phyloP scores from a whole-genome alignment of 2,888 invertebrate genomes.

The Buathra laborator region DNA sequence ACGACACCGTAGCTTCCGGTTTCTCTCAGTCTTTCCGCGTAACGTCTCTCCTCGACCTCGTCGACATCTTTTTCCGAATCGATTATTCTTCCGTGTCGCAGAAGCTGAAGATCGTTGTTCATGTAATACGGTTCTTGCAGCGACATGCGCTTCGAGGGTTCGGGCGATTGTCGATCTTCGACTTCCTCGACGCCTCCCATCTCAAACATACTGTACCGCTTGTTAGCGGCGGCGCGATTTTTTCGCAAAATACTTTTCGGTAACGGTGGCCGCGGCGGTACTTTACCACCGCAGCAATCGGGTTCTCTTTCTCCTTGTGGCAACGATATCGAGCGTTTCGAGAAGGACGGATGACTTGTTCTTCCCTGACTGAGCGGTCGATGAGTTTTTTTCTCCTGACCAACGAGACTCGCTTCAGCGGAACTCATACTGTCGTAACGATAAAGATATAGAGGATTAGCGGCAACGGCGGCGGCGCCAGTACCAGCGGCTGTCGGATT shows the following conservation, averaged over 20 bases:
- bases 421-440: conserved; percentile 93
- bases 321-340: conserved; percentile 90
- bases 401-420: conserved; percentile 89
- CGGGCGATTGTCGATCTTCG: conserved; percentile 85
- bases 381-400: conserved; percentile 79
- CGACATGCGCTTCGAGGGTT: conserved; percentile 90
- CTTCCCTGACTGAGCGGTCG: conserved; percentile 71
- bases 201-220: conserved; percentile 93
- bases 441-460: conserved; percentile 92
- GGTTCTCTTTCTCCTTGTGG: conserved; percentile 85
- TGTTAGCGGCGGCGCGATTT: conserved; percentile 83
- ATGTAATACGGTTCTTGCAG: conserved; percentile 91
- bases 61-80: conserved; percentile 85
- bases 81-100: conserved; percentile 76
- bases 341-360: conserved; percentile 83
- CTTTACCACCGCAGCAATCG: conserved; percentile 83
- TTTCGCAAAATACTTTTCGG: conserved; percentile 91
- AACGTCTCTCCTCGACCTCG: conserved; percentile 81
- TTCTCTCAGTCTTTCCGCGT: conserved; percentile 80
- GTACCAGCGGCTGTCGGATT: conserved; percentile 87
- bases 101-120: conserved; percentile 83
- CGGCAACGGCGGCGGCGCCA: conserved; percentile 79
- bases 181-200: conserved; percentile 87
- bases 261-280: conserved; percentile 90
- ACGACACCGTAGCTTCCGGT: conserved; percentile 73